phyloP scores from a whole-genome alignment of 2,797 vertebrate species.

The Molossus alvarezi region DNA sequence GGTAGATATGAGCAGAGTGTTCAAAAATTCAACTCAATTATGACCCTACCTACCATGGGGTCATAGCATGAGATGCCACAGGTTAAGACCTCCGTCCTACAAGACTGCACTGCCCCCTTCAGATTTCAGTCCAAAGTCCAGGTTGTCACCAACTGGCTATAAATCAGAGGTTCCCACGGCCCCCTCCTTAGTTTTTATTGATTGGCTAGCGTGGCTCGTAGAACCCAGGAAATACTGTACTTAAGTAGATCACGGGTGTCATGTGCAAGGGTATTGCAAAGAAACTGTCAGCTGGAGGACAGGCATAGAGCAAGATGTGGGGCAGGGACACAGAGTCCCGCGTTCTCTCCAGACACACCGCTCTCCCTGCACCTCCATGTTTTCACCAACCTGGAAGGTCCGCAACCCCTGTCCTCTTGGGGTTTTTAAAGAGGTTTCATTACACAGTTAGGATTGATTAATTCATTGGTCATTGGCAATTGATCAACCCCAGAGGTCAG shows the following conservation, averaged over 20 bases:
- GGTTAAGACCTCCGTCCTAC: not conserved
- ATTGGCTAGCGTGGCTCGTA: not conserved
- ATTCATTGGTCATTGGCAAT: not conserved
- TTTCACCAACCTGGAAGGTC: not conserved
- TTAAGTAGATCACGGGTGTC: not conserved
- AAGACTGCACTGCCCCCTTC: not conserved
- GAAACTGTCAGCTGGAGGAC: not conserved
- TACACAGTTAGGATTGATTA: not conserved
- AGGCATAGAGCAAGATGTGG: not conserved
- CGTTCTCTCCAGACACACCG: no score
- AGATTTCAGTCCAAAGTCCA: not conserved
- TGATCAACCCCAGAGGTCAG: not conserved
- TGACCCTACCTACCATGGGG: not conserved
- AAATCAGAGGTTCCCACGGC: not conserved
- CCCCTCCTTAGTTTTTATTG: not conserved
- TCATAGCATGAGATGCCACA: not conserved
- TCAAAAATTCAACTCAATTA: not conserved
- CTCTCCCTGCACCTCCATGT: not conserved
- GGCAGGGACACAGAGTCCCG: not conserved
- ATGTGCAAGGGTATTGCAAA: not conserved
- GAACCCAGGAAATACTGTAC: not conserved
- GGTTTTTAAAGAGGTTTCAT: not conserved
- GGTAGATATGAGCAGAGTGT: not conserved
- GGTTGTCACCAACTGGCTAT: not conserved
- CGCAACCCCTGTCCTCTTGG: not conserved